Conservation (phyloP, 2,113 vertebrate species). For the Antennarius striatus region DNA sequence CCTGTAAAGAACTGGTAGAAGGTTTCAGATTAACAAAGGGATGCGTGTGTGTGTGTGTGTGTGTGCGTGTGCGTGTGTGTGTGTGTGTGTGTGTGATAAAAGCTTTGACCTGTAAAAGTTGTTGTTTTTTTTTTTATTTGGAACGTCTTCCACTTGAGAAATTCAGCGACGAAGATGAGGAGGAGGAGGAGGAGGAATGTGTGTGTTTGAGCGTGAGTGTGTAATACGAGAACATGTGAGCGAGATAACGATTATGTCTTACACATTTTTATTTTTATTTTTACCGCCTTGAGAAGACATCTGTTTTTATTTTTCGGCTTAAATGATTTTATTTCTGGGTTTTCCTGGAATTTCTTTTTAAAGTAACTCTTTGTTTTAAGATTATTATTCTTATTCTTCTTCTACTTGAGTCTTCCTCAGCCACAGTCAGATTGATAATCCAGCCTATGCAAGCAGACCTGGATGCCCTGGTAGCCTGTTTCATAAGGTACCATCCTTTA, state of each 20-base stretch:
- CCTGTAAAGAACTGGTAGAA: constrained; percentile 11
- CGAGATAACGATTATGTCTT: constrained; percentile 21
- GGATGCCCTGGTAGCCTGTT: constrained; percentile 29
- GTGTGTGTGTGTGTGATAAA: constrained; percentile 17
- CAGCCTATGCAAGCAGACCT: constrained; percentile 51
- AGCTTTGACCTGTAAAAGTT: constrained; percentile 30
- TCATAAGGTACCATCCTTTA: constrained; percentile 32
- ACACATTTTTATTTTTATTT: constrained; percentile 27
- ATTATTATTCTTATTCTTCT: constrained; percentile 3
- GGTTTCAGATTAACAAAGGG: constrained; percentile 42
- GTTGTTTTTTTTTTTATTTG: constrained; percentile 14
- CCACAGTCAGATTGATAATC: constrained; percentile 12
- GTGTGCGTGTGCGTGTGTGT: not conserved
- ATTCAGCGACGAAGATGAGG: constrained; percentile 21
- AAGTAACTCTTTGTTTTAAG: constrained; percentile 6
- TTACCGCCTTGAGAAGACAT: constrained; percentile 30
- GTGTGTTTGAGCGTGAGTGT: constrained; percentile 9
- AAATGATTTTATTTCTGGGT: constrained; percentile 21
- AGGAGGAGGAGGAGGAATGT: constrained; percentile 39
- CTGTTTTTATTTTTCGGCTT: constrained; percentile 31
- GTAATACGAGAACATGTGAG: not conserved
- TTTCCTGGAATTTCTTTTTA: constrained; percentile 43
- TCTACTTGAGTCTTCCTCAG: not conserved
- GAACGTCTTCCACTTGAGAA: constrained; percentile 52
- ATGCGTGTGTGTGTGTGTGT: not conserved